These are phyloP conservation scores for Panthera uncia DNA, from an alignment of 2,113 vertebrate species.

Conservation along the genomic window DNA sequence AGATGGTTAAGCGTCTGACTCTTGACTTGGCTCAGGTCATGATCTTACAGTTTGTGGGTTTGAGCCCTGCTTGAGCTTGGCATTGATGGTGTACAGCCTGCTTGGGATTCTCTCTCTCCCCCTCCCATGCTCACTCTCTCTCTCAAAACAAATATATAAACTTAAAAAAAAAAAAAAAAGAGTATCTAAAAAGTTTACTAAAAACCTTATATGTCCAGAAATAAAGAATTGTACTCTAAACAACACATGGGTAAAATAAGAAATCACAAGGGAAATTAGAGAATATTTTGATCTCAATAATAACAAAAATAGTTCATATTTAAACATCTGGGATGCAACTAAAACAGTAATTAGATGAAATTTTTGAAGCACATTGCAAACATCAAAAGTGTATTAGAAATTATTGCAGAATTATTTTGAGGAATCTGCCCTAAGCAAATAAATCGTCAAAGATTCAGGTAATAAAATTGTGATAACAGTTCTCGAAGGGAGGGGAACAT, in stretches of 20 bases:
- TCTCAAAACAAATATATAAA: no score
- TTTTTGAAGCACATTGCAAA: not conserved
- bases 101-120: no score
- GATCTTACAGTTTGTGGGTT: no score
- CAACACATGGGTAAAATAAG: not conserved
- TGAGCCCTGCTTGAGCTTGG: no score
- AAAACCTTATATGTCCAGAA: not conserved
- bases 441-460: not conserved
- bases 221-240: not conserved
- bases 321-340: not conserved
- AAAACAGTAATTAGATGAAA: not conserved
- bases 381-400: not conserved
- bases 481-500: not conserved
- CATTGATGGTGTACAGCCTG: no score
- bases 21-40: no score
- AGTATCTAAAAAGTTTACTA: not conserved
- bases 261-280: not conserved
- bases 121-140: no score
- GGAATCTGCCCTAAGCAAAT: not conserved
- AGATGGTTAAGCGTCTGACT: no score
- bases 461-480: not conserved
- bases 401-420: not conserved
- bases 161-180: not conserved
- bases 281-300: not conserved
- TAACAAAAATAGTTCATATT: not conserved